Conservation (phyloP, 2,888 invertebrate genomes). For the Theretra japonica region DNA sequence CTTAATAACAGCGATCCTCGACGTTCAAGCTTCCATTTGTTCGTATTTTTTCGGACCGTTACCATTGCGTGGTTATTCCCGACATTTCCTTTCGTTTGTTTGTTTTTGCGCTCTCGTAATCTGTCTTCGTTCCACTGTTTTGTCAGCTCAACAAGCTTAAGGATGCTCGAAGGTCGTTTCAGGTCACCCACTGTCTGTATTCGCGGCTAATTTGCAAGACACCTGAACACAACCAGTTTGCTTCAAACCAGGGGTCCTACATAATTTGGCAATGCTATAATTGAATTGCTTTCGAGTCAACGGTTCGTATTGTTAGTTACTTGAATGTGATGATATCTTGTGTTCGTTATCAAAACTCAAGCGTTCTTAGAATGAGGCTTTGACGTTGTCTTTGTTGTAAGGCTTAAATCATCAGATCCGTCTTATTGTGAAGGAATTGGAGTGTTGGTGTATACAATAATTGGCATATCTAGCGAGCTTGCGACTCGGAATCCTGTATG, state of each 20-base stretch:
- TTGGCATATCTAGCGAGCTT: background rate
- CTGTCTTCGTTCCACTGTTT: conserved; percentile 33
- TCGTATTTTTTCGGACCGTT: conserved; percentile 30
- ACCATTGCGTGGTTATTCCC: conserved; percentile 33
- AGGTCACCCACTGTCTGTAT: conserved; percentile 22
- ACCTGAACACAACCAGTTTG: background rate
- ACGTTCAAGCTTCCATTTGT: conserved; percentile 32
- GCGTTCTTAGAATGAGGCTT: conserved; percentile 10
- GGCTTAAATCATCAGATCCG: background rate
- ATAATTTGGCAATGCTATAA: conserved; percentile 33
- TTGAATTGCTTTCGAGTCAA: conserved; percentile 41
- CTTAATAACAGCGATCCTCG: conserved; percentile 28
- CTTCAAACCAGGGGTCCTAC: background rate
- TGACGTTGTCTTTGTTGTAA: conserved; percentile 11
- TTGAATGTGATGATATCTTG: conserved; percentile 22
- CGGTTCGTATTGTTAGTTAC: conserved; percentile 36
- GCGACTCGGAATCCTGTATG: too few species aligned
- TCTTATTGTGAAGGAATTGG: background rate
- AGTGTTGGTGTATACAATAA: background rate
- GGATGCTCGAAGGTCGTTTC: conserved; percentile 30
- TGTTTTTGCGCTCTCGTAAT: conserved; percentile 34
- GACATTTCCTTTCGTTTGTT: conserved; percentile 33
- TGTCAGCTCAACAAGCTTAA: conserved; percentile 30
- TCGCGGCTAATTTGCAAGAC: conserved; percentile 17
- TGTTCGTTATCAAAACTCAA: conserved; percentile 25